Conservation (phyloP, 2,113 vertebrate species). For the Tringa solitaria region DNA sequence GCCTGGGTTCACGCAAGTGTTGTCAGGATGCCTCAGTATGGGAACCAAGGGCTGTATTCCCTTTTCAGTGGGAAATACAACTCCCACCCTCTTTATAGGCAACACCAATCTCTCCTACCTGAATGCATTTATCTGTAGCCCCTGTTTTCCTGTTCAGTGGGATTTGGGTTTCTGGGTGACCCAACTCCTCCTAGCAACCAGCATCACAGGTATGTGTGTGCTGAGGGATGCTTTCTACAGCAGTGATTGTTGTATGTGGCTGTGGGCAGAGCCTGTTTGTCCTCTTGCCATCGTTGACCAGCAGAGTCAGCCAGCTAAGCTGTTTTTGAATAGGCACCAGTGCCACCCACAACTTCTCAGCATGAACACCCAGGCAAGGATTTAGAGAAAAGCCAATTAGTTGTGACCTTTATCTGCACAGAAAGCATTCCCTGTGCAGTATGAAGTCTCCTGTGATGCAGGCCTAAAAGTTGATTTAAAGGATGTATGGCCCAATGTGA, state of each 20-base stretch:
- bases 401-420: constrained; percentile 5
- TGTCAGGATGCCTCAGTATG: neutral
- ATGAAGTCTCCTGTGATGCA: neutral
- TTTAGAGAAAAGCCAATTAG: constrained; percentile 50
- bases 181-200: constrained; percentile 36
- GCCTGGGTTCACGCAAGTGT: neutral
- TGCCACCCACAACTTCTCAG: neutral
- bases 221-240: neutral
- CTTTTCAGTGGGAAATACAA: neutral
- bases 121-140: neutral
- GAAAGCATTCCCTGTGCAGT: neutral
- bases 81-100: neutral
- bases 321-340: neutral
- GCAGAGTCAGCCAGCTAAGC: neutral
- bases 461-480: neutral
- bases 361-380: neutral
- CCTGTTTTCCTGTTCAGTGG: neutral
- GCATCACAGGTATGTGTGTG: neutral
- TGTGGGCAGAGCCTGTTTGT: neutral
- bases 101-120: neutral
- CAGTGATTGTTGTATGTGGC: neutral
- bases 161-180: constrained; percentile 11
- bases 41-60: neutral
- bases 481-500: neutral
- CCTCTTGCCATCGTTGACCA: neutral